Conservation (phyloP, 2,797 vertebrate species). For the Zalophus californianus region DNA sequence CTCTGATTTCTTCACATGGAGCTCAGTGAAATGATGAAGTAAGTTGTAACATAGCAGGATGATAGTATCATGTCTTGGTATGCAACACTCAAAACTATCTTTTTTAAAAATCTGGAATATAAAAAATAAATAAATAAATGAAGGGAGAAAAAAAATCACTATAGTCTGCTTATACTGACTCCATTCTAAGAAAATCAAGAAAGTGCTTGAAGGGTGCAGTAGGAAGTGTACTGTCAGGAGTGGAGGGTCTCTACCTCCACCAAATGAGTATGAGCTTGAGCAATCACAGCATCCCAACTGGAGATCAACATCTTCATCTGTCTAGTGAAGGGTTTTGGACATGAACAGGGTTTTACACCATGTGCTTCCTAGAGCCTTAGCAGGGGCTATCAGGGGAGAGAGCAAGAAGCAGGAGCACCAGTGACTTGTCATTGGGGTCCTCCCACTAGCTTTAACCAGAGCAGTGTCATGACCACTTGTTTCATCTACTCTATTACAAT, state of each 20-base stretch:
- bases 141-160: neutral
- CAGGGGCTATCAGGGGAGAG: neutral
- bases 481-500: neutral
- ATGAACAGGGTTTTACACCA: neutral
- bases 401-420: neutral
- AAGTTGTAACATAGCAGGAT: neutral
- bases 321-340: neutral
- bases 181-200: constrained; percentile 39
- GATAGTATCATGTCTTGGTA: constrained; percentile 31
- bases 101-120: constrained; percentile 3
- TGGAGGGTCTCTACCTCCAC: neutral
- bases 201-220: neutral
- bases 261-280: neutral
- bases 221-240: neutral
- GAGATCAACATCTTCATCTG: neutral
- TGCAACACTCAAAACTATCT: neutral
- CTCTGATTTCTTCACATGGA: neutral
- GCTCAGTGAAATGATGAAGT: neutral
- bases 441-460: neutral
- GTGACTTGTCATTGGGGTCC: neutral
- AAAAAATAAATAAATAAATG: neutral
- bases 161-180: neutral
- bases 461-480: neutral
- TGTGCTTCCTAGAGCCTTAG: neutral
- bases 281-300: neutral